Evolutionary conservation across 37 sponge, comb jelly and placozoan genomes (phyloP).

Genomic region (Oopsacas minuta): DNA sequence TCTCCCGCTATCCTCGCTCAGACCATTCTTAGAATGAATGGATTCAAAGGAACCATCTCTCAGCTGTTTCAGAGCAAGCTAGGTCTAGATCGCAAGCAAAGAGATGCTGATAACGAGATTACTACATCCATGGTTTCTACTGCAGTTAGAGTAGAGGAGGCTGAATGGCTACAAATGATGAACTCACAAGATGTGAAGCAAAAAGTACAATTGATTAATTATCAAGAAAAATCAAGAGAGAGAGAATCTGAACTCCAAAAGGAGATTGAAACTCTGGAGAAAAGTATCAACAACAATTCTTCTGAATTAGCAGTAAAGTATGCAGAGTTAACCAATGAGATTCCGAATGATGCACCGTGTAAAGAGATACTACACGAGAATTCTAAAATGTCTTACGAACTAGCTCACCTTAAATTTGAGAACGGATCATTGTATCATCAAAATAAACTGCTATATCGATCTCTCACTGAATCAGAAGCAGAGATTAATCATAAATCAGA

Average conservation of each 20-base stretch:
- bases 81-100: background rate
- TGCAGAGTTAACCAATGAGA: background rate
- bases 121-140: background rate
- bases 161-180: background rate
- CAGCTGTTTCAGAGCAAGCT: background rate
- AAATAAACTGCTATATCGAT: background rate
- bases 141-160: background rate
- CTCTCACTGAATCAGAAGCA: background rate
- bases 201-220: background rate
- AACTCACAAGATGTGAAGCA: background rate
- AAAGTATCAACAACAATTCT: background rate
- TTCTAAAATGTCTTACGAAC: background rate
- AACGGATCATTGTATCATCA: background rate
- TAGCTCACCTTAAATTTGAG: background rate
- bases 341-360: background rate
- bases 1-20: background rate
- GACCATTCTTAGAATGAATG: background rate
- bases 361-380: background rate
- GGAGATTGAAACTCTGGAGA: background rate
- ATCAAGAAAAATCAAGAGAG: background rate
- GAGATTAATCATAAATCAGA: slow-evolving; percentile 5
- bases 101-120: background rate
- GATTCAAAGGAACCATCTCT: background rate
- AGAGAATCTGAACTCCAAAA: background rate
- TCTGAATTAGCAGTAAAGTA: background rate